phyloP scores from a whole-genome alignment of 2,888 invertebrate genomes.

The Lithodes maja region DNA sequence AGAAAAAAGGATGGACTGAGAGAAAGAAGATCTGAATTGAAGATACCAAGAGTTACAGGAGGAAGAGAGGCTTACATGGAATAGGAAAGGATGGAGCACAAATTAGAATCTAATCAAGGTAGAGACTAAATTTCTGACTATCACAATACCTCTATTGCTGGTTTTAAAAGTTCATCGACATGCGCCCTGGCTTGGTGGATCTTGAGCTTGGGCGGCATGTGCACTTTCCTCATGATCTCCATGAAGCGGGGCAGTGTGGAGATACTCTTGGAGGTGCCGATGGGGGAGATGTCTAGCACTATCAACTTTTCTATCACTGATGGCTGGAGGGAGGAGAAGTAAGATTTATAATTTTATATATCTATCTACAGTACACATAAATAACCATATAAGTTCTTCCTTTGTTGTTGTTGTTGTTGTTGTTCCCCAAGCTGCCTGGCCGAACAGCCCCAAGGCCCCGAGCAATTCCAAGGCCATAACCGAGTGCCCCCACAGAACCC shows the following conservation, averaged over 20 bases:
- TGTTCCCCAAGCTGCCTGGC: no score
- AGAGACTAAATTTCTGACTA: no score
- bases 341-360: not conserved
- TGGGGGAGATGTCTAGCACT: slow-evolving; percentile 84
- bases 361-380: not conserved
- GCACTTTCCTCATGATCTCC: slow-evolving; percentile 80
- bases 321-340: slow-evolving; percentile 55
- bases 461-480: no score
- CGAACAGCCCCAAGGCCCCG: no score
- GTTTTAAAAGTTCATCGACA: slow-evolving; percentile 81
- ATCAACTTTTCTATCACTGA: slow-evolving; percentile 80
- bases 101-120: no score
- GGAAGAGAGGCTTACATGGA: no score
- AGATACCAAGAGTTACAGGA: no score
- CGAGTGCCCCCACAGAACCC: no score
- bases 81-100: no score
- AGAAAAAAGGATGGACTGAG: no score
- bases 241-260: slow-evolving; percentile 79
- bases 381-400: not conserved
- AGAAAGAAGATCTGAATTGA: no score
- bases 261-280: slow-evolving; percentile 63
- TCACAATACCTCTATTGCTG: slow-evolving; percentile 74
- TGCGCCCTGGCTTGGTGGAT: slow-evolving; percentile 83
- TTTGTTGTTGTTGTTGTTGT: no score
- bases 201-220: slow-evolving; percentile 80